Base-by-base conservation (phyloP, 1,140 invertebrate species). In the Xylocopa sonorina region DNA sequence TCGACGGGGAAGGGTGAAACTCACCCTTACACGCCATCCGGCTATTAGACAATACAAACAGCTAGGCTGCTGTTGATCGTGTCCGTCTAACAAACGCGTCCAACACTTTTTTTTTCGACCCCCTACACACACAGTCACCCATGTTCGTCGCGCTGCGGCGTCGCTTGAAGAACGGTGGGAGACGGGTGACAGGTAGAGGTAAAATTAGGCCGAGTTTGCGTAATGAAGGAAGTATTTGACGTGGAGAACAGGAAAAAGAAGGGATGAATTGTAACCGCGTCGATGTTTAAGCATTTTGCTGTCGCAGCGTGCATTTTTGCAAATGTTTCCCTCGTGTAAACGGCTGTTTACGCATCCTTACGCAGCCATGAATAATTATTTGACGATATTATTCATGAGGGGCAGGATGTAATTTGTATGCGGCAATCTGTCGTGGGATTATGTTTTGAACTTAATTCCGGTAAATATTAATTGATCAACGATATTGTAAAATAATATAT, bases 11-110 rank as follows among this genome's bases (percentile, higher is more conserved):
- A 51, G 66, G 81, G 74, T 53, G 57, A 73, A 84, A 73, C 80
- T 63, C 41, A 67, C 66, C 46, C 63, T 66, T 79, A 63, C 84
- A 85, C 84, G 83, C 83, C 69, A 85, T 85, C 68, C 69, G 50
- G 73, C 84, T 83, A 85, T 85, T 85, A 85, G 79, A 79, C 84
- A 85, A 69, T 83, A 67, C 69, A 85, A 85, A 85, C 80, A 78
- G 62, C 53, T 58, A 43, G 34, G 18, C 81, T 83, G 67, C 24
- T 9, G 48, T 38, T 38, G 64, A 79, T 73, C 48, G 43, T 27
- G 43, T 46, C 43, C 81, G 34, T 43, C 63, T 29, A 27, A 58
- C 32, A 46, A n/a, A 60, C 46, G 62, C 60, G 62, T 50, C 51
- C 51, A 57, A 50, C 38, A 16, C 6, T 1, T 24, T 62, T 50